Conservation (phyloP, 1,140 invertebrate species). For the Drosophila trapezifrons region DNA sequence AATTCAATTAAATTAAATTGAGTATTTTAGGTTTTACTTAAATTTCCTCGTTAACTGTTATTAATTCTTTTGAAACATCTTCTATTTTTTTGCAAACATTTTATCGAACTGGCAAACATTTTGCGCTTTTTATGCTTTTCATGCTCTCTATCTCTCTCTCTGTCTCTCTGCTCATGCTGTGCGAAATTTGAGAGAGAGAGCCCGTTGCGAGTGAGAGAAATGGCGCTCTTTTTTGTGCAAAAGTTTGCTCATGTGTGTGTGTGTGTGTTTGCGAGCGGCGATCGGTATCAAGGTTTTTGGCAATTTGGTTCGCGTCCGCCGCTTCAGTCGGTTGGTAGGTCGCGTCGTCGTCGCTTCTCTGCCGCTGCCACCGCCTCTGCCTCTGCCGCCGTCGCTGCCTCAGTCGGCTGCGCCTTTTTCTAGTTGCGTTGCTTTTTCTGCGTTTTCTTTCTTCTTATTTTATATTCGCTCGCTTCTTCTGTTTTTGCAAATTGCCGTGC, state of each 20-base stretch:
- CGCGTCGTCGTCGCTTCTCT: constrained; percentile 71
- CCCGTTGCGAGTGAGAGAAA: constrained; percentile 6
- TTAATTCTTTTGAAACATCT: constrained; percentile 1
- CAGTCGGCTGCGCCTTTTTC: constrained; percentile 72
- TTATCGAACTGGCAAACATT: constrained; percentile 42
- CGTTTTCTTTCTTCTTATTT: constrained; percentile 11
- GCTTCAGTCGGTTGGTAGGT: constrained; percentile 82
- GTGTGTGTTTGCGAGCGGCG: constrained; percentile 52
- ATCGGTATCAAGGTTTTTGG: constrained; percentile 84
- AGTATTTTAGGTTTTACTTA: too few species aligned
- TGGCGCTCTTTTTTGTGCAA: constrained; percentile 45
- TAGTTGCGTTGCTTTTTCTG: constrained; percentile 64
- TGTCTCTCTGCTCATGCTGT: constrained; percentile 6
- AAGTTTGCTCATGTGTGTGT: constrained; percentile 9
- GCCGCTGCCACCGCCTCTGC: constrained; percentile 42
- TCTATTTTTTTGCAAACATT: constrained; percentile 56
- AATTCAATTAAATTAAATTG: neutral
- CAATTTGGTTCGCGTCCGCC: constrained; percentile 82
- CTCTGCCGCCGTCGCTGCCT: constrained; percentile 26
- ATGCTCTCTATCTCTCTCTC: neutral
- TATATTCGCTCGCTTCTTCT: constrained; percentile 38
- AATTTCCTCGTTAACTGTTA: too few species aligned
- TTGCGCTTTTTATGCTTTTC: constrained; percentile 41
- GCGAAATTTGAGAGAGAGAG: constrained; percentile 5
- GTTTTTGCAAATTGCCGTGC: constrained; percentile 74